Base-by-base conservation (phyloP, 2,888 invertebrate genomes). In the Parascotia fuliginaria region DNA sequence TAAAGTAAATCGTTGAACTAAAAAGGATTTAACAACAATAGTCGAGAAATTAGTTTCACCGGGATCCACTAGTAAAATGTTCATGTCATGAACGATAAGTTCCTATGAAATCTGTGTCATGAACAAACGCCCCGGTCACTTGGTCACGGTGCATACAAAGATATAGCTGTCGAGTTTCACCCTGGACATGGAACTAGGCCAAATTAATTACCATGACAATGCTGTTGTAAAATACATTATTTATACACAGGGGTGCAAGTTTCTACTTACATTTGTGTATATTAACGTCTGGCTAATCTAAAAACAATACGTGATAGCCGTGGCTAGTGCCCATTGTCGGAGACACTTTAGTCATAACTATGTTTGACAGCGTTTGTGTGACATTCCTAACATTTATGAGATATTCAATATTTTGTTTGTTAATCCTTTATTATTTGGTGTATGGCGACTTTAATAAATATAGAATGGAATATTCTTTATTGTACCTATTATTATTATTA, bases 181-280 rank as follows among this genome's bases (percentile, higher is more conserved):
- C 81, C 81, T 68, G 68, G 62, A 67, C 49, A 45, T 64, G 70
- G 65, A 81, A 81, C 77, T 81, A 71, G 79, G 82, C 70, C 83
- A 85, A 80, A 85, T 84, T 83, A 84, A 88, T 89, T 88, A 89
- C 70, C 87, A 87, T 87, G 73, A 89, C 87, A 87, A 87, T 84
- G 71, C 60, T 61, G 55, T 49, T 54, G 77, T 87, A 74, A 83
- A 83, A 86, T 87, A 70, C 75, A 84, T 88, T 84, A 87, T 88
- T 89, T 84, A 89, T 82, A 54, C 51, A 55, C 59, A 75, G 79
- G 77, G 79, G 77, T 60, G 51, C 43, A 29, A 60, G 72, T 79
- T 78, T 81, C 79, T 78, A 79, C 64, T 54, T 72, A 70, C 60
- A 71, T 73, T 79, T 75, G 75, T 75, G 65, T 78, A 72, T 68